Evolutionary conservation across 1,140 invertebrate genomes (phyloP), one percentile per base, ranked within the genome.

Genomic region (Caenorhabditis inopinata): DNA sequence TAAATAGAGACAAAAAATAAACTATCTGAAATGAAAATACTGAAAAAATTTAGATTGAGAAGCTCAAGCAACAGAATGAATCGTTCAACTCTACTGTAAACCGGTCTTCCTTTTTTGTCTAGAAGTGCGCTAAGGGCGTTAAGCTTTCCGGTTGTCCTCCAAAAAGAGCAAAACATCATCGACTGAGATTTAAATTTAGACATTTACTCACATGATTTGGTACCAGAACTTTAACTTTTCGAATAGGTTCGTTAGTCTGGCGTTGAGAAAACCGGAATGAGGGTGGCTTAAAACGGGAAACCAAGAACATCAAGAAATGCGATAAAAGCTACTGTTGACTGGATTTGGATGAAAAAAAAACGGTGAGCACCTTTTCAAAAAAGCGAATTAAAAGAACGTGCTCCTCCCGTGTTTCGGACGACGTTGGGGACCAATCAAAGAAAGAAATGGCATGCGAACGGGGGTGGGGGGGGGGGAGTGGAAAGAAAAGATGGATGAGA

Each of bases 271-370:
- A 32, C 27, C 51, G 51, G 51, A 58, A 58, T 25, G 2, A n/a
- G 51, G 51, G 32, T 58, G 51, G 32, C 51, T 25, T 58, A 58
- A 58, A 21, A 58, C 12, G 32, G 32, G 14, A 25, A 51, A 23
- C 11, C 23, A 51, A 51, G 49, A 51, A 51, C 18, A 51, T 68
- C 32, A 7, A n/a, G 14, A 42, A 42, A 42, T 42, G 14, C 6
- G 38, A 51, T n/a, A 51, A 51, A 51, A 51, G 48, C n/a, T 23
- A 6, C 11, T 23, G 12, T 68, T 38, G 27, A 2, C 4, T 18
- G 12, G 29, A 62, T n/a, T n/a, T n/a, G n/a, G n/a, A n/a, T n/a
- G n/a, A 68, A 14, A 68, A 68, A 68, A 32, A 58, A 58, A 58
- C 29, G 27, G 27, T 38, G 29, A 38, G 38, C 58, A 68, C 58